These are phyloP conservation scores for Nezara viridula DNA, from an alignment of 2,888 invertebrate species.

Conservation along the genomic window DNA sequence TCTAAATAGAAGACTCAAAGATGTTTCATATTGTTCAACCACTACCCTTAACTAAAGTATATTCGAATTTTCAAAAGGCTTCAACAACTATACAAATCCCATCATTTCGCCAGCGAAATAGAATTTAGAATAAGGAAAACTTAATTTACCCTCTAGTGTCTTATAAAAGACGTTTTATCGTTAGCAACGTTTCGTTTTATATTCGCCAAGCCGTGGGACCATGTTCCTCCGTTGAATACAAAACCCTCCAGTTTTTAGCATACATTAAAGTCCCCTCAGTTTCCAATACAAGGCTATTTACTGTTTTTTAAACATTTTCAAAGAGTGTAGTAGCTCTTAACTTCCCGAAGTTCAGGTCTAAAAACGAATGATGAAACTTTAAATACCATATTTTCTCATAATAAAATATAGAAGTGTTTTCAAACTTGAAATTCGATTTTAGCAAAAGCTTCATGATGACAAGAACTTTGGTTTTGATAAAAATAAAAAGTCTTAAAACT, in stretches of 20 bases:
- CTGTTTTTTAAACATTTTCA: conserved; percentile 1
- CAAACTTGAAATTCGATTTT: not conserved
- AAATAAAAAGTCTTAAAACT: too few relatives aligned
- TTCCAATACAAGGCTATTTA: not conserved
- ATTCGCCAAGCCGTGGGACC: not conserved
- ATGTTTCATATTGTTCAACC: not conserved
- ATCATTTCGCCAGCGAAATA: conserved; percentile 20
- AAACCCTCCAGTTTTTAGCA: conserved; percentile 30
- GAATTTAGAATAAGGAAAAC: conserved; percentile 44
- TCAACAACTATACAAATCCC: conserved; percentile 12
- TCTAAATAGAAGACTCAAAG: not conserved
- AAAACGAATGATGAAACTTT: not conserved
- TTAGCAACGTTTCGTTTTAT: conserved; percentile 37
- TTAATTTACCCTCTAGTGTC: conserved; percentile 8
- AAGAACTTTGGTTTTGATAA: too few relatives aligned
- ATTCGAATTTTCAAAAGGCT: too few relatives aligned
- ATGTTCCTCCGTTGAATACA: conserved; percentile 14
- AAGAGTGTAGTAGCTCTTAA: not conserved
- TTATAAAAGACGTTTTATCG: conserved; percentile 34
- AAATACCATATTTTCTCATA: not conserved
- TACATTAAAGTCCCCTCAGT: not conserved
- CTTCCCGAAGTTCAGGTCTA: not conserved
- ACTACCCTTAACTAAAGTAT: not conserved
- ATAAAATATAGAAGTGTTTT: not conserved
- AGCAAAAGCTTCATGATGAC: too few relatives aligned